phyloP scores from a whole-genome alignment of 2,888 invertebrate species.

The Cynaeus angustus region DNA sequence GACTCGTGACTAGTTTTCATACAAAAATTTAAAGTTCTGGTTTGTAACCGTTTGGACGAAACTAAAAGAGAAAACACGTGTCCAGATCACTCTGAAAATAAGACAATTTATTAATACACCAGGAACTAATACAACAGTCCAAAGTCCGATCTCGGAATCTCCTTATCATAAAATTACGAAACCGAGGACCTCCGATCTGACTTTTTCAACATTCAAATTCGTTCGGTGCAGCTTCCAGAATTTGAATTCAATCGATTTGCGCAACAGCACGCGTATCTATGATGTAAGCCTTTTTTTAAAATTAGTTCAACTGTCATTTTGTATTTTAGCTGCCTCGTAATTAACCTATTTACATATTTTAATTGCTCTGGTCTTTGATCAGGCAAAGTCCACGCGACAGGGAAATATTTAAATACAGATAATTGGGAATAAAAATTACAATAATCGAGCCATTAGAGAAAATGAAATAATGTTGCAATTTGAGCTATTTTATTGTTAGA shows the following conservation, averaged over 20 bases:
- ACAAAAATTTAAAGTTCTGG: no score
- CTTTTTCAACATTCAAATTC: no score
- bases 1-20: no score
- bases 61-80: no score
- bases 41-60: no score
- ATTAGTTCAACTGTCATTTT: background rate
- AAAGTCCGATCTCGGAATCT: constrained; percentile 27
- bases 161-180: constrained; percentile 16
- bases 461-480: background rate
- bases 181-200: no score
- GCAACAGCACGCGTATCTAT: constrained; percentile 4
- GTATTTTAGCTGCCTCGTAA: background rate
- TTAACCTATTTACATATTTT: background rate
- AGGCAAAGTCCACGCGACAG: background rate
- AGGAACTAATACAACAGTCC: background rate
- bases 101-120: constrained; percentile 3
- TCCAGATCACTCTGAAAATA: background rate
- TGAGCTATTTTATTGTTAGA: background rate
- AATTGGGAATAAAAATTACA: background rate
- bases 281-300: constrained; percentile 9
- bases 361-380: background rate
- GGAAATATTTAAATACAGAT: background rate
- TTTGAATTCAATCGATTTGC: background rate
- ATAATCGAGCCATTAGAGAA: no score
- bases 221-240: background rate